Conservation (phyloP, 2,113 vertebrate genomes). For the Aviceda subcristata region DNA sequence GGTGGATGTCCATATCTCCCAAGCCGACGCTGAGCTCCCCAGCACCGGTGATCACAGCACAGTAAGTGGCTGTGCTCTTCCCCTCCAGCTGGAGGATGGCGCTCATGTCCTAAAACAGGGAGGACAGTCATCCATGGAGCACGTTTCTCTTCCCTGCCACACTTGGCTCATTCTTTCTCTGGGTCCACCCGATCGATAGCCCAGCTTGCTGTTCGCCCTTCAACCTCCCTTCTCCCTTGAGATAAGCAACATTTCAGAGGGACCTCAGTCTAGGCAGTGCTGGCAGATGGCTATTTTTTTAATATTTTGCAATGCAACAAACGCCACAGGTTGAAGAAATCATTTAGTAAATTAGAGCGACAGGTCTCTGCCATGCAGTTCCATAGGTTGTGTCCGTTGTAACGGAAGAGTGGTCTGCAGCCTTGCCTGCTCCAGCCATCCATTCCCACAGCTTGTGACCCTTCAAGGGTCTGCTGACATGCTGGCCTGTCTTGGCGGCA, state of each 20-base stretch:
- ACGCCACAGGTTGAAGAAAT: background rate
- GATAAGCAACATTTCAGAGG: background rate
- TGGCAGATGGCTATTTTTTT: background rate
- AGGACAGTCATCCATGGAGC: background rate
- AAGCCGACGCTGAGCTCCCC: conserved; percentile 85
- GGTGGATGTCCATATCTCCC: conserved; percentile 91
- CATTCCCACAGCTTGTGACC: background rate
- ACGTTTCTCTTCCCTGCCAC: background rate
- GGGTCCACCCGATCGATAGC: background rate
- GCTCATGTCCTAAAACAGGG: conserved; percentile 61
- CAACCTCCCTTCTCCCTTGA: background rate
- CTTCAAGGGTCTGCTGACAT: background rate
- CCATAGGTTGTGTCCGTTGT: too few relatives aligned
- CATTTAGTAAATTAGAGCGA: background rate
- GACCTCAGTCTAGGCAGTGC: background rate
- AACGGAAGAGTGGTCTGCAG: background rate
- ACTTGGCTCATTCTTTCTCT: background rate
- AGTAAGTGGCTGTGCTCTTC: conserved; percentile 70
- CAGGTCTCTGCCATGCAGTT: background rate
- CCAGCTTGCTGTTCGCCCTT: background rate
- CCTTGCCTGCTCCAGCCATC: background rate
- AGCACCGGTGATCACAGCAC: conserved; percentile 61
- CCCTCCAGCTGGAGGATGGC: conserved; percentile 45
- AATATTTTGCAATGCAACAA: background rate
- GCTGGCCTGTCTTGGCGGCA: background rate